A percentile compares a stretch with the other conserved stretches of the same genome.
Evolutionary conservation across 2,797 vertebrate species (phyloP).

Genomic region (Sebastes taczanowskii): DNA sequence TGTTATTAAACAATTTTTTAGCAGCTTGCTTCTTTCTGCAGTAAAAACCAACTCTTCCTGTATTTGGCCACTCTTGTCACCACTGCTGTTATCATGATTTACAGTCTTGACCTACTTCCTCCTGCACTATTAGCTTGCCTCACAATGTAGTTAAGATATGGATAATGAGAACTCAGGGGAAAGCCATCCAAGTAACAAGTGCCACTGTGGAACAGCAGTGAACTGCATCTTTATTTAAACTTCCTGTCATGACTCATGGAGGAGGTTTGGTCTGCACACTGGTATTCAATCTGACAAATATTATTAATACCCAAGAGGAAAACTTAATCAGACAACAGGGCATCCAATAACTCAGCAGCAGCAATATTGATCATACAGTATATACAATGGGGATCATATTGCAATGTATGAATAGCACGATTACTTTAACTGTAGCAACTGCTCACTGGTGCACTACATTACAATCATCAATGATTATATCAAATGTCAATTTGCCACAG

Average conservation of each 20-base stretch:
- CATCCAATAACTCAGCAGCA: not conserved
- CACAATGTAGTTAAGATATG: not conserved
- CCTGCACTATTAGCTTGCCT: not conserved
- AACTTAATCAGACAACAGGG: not conserved
- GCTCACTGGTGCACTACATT: not conserved
- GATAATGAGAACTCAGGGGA: constrained; percentile 49
- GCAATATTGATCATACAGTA: not conserved
- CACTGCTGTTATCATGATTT: constrained; percentile 13
- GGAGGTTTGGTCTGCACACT: not conserved
- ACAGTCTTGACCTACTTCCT: constrained; percentile 24
- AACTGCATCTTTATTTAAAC: constrained; percentile 1
- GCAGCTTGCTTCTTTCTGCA: not conserved
- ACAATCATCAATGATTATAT: not conserved
- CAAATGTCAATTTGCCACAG: not conserved
- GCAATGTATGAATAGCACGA: not conserved
- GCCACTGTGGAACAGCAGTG: not conserved
- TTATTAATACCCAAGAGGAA: not conserved
- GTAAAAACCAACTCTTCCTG: not conserved
- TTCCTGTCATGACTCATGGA: not conserved
- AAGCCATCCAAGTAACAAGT: constrained; percentile 6
- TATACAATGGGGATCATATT: not conserved
- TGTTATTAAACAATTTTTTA: not conserved
- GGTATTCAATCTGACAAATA: not conserved
- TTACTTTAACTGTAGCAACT: not conserved
- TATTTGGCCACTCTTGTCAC: not conserved